phyloP scores from a whole-genome alignment of 2,113 vertebrate species.

The Emydocephalus ijimae region DNA sequence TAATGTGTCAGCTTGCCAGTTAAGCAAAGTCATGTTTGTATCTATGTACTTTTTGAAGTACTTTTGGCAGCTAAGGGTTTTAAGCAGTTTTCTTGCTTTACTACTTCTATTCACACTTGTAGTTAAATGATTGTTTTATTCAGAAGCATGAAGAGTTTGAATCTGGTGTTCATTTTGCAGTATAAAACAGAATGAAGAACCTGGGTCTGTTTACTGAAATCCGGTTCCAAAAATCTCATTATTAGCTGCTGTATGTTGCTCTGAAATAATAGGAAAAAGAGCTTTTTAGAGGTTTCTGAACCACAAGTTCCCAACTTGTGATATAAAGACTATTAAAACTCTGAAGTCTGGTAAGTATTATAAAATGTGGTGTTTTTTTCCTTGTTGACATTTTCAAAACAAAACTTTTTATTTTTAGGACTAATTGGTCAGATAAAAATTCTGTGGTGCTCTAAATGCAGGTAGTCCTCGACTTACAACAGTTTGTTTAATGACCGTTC shows the following conservation, averaged over 20 bases:
- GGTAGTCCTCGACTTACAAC: neutral
- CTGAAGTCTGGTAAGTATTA: neutral
- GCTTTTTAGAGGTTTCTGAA: neutral
- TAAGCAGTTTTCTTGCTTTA: neutral
- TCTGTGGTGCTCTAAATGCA: neutral
- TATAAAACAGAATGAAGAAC: neutral
- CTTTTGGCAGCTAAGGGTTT: neutral
- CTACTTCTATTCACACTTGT: neutral
- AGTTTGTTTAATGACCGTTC: neutral
- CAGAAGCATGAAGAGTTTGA: neutral
- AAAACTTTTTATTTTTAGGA: neutral
- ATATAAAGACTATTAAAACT: neutral
- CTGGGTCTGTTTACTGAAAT: neutral
- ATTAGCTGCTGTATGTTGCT: neutral
- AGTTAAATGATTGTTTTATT: neutral
- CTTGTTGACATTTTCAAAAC: neutral
- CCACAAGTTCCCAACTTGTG: neutral
- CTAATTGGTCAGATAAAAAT: neutral
- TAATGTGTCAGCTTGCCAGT: neutral
- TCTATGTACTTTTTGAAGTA: neutral
- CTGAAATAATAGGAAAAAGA: neutral
- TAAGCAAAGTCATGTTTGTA: neutral
- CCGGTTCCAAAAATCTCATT: neutral
- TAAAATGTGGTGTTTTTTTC: neutral
- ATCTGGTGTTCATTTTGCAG: neutral